These are phyloP conservation scores for Centropus bengalensis DNA, from an alignment of 2,113 vertebrate genomes.

Conservation along the genomic window DNA sequence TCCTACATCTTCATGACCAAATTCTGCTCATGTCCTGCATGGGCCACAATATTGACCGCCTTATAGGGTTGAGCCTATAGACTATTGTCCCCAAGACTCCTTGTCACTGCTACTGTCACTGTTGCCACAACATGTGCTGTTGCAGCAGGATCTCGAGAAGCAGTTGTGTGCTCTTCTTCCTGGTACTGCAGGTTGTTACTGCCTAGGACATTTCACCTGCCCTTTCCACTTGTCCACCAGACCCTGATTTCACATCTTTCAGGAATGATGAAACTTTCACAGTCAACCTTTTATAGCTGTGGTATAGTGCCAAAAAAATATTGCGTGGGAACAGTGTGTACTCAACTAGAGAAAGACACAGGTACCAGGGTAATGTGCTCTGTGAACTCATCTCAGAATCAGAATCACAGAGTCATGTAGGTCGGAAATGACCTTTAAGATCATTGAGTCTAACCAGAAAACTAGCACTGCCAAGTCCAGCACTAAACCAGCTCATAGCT, in stretches of 20 bases:
- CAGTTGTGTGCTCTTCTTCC: neutral
- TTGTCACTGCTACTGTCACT: neutral
- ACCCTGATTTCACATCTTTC: neutral
- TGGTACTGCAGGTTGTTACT: neutral
- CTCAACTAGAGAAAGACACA: neutral
- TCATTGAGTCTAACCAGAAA: too few relatives aligned
- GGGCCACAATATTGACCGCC: neutral
- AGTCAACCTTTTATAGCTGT: neutral
- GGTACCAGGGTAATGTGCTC: neutral
- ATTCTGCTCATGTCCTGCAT: neutral
- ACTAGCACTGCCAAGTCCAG: too few relatives aligned
- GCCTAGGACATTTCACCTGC: neutral
- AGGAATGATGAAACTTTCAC: neutral
- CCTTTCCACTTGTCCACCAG: neutral
- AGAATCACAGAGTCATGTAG: too few relatives aligned
- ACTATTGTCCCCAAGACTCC: neutral
- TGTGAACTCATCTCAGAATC: neutral
- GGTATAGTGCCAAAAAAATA: neutral
- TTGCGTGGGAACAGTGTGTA: fast-evolving
- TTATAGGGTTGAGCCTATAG: neutral
- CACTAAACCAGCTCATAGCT: too few relatives aligned
- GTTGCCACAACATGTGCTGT: neutral
- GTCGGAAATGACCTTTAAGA: too few relatives aligned
- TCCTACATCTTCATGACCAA: neutral
- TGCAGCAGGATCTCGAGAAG: neutral